Conservation (phyloP, 1,140 invertebrate genomes). For the Matsumurasca onukii region DNA sequence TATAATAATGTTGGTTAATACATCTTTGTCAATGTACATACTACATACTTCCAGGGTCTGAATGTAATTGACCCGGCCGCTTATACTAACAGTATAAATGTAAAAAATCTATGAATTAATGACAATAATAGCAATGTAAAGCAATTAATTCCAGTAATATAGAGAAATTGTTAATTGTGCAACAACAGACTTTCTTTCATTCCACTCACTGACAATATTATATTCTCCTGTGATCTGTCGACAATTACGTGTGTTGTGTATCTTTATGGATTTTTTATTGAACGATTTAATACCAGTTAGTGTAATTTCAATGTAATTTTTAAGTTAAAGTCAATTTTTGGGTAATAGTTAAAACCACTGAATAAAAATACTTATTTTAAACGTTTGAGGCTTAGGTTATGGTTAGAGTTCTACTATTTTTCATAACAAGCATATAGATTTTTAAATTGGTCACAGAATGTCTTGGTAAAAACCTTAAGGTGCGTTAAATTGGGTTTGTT, state of each 20-base stretch:
- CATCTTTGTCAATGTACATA: constrained; percentile 1
- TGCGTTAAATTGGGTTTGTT: too few species aligned
- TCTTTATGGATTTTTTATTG: too few species aligned
- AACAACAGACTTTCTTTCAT: neutral
- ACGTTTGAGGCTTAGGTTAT: too few species aligned
- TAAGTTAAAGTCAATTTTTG: neutral
- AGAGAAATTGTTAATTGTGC: neutral
- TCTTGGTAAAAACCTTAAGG: too few species aligned
- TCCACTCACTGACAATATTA: neutral
- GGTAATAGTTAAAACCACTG: neutral
- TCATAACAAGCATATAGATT: too few species aligned
- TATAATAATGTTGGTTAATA: constrained; percentile 10
- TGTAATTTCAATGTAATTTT: neutral
- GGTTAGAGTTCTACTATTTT: too few species aligned
- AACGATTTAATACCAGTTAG: neutral
- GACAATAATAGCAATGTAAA: constrained; percentile 23
- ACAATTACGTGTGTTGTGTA: neutral
- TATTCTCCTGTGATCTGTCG: neutral
- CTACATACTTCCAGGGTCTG: neutral
- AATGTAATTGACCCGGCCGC: neutral
- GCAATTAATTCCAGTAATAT: neutral
- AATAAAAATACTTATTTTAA: too few species aligned
- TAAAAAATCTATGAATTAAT: constrained; percentile 28
- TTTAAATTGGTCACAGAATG: too few species aligned
- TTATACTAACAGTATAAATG: constrained; percentile 25